phyloP scores from a whole-genome alignment of 2,888 invertebrate species.

The Coenonympha glycerion region DNA sequence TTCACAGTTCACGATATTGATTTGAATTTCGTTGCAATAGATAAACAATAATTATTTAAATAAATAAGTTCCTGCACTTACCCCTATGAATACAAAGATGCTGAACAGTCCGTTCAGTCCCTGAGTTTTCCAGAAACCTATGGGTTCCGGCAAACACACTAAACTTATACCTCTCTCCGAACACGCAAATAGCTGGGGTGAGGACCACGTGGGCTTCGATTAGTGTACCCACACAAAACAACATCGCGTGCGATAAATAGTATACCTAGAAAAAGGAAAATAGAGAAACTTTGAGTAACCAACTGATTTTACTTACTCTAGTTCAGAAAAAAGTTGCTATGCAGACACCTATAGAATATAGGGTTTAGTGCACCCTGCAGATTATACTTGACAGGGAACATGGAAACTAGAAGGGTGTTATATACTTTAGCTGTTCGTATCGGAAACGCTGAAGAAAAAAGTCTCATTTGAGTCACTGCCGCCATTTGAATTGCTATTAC shows the following conservation, averaged over 20 bases:
- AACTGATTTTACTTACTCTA: no score
- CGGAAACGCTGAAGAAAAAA: no score
- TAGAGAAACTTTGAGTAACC: neutral
- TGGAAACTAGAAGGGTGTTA: no score
- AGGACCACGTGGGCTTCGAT: conserved; percentile 62
- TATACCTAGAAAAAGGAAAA: conserved; percentile 45
- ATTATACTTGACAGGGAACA: no score
- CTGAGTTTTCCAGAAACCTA: conserved; percentile 45
- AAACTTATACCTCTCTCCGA: conserved; percentile 55
- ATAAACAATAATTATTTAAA: neutral
- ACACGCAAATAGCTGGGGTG: conserved; percentile 58
- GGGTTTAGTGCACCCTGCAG: no score
- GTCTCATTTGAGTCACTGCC: no score
- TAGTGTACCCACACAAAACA: conserved; percentile 59
- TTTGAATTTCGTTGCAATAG: no score
- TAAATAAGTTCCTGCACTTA: conserved; percentile 28
- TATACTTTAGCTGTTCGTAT: no score
- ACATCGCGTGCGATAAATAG: conserved; percentile 59
- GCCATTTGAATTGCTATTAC: no score
- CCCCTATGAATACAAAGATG: conserved; percentile 59
- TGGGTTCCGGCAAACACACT: conserved; percentile 53
- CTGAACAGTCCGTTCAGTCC: conserved; percentile 41
- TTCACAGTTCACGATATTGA: no score
- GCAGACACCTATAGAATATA: no score
- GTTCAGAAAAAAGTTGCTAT: no score